Conservation (phyloP, 1,140 invertebrate species). For the Caenorhabditis briggsae region DNA sequence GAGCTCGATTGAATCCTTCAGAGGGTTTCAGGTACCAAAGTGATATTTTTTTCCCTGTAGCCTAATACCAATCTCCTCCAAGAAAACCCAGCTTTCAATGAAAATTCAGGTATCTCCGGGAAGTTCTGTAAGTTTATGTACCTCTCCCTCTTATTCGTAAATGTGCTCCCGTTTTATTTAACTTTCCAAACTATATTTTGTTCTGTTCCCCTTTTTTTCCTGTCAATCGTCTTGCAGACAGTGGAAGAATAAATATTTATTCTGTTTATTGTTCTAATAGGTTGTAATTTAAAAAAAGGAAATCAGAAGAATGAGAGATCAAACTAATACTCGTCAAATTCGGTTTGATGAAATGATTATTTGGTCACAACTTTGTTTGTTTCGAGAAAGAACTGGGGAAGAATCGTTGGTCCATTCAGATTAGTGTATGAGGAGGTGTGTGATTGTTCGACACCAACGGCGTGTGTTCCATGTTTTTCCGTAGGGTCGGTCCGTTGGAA, state of each 20-base stretch:
- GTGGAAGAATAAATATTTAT: constrained; percentile 44
- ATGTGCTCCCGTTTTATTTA: neutral
- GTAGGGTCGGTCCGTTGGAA: constrained; percentile 47
- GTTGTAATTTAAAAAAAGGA: neutral
- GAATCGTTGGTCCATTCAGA: constrained; percentile 35
- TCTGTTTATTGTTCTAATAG: neutral
- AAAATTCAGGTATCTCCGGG: constrained; percentile 43
- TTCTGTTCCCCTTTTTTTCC: neutral
- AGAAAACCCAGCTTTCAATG: neutral
- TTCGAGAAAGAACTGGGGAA: neutral
- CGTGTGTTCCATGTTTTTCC: constrained; percentile 60
- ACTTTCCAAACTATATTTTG: neutral
- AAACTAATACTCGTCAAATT: constrained; percentile 21
- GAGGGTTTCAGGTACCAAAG: constrained; percentile 43
- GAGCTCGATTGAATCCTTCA: constrained; percentile 37
- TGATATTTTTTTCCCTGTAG: neutral
- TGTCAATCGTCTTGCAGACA: constrained; percentile 17
- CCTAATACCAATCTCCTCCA: neutral
- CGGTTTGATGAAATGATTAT: constrained; percentile 55
- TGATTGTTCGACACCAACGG: constrained; percentile 57
- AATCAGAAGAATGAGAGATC: constrained; percentile 34
- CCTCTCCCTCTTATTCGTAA: neutral
- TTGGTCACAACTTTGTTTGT: constrained; percentile 50
- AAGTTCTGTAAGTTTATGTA: constrained; percentile 27
- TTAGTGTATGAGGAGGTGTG: constrained; percentile 60